A percentile compares a stretch with the other conserved stretches of the same genome.
Evolutionary conservation across 2,113 vertebrate genomes (phyloP).

Genomic region (Tragulus kanchil): DNA sequence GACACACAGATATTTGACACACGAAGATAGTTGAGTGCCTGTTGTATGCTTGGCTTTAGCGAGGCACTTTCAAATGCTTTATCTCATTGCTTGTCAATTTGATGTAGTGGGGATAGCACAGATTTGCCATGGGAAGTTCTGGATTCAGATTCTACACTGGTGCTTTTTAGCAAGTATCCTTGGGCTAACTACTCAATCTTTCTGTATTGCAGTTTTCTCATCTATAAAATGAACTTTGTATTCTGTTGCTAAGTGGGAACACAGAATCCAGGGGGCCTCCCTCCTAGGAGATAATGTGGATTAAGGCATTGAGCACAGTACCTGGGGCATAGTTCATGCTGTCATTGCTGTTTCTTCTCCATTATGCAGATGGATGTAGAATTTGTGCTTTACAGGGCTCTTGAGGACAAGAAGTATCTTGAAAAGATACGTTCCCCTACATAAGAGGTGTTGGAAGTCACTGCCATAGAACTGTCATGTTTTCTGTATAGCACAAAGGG

Average conservation of each 20-base stretch:
- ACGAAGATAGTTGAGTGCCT: neutral
- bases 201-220: neutral
- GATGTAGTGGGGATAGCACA: fast-evolving
- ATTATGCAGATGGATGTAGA: neutral
- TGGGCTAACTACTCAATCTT: neutral
- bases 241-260: neutral
- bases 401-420: neutral
- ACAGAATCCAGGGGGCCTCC: neutral
- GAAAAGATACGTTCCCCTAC: neutral
- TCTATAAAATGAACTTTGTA: neutral
- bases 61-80: neutral
- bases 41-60: neutral
- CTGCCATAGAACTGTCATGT: neutral
- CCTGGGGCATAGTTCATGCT: fast-evolving
- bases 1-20: neutral
- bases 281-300: neutral
- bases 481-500: neutral
- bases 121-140: too few species aligned
- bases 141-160: neutral
- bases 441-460: neutral
- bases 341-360: neutral
- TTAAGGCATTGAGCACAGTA: neutral
- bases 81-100: neutral
- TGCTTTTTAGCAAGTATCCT: neutral
- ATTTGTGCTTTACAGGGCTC: neutral